Evolutionary conservation across 2,113 vertebrate genomes (phyloP), one percentile per base, ranked within the genome.

Genomic region (Lethenteron reissneri): DNA sequence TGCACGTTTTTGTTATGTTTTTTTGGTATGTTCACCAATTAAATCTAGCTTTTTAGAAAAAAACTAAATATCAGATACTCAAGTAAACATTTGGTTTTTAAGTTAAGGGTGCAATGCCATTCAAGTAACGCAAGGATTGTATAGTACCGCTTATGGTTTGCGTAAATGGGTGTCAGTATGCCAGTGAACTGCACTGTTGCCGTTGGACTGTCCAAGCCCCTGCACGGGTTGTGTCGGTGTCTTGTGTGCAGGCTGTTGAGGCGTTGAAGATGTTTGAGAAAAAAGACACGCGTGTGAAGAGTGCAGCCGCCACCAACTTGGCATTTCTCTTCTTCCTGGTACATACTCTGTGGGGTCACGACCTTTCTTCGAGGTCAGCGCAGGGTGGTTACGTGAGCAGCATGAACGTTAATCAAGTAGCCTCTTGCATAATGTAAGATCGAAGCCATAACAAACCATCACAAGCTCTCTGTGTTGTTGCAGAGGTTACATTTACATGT

Each of bases 241-340:
- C 5, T 41, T 41, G 41, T 57, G 81, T 82, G 19, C 76, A 97
- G 92, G 90, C 92, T 57, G 82, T 90, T 69, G 88, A 94, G 74
- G 91, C 87, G 2, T 79, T 97, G 76, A 99, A 96, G 83, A 88
- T 85, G 70, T 95, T 97, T 80, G 92, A 92, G 79, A 97, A 92
- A 79, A 97, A 88, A 73, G 92, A 95, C 74, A 92, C 86, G 78
- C 81, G 90, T 79, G 88, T 95, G 70, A 99, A 97, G 79, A 95
- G 92, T 71, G 87, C 88, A 72, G 92, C 94, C 75, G 92, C 92
- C 72, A 95, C 92, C 75, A 97, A 97, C 75, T 88, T 99, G 58
- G 91, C 91, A 2, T 88, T 86, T 80, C 82, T 97, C 58, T 92
- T 88, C 77, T 95, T 87, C 75, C 79, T 95, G 87, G 94, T 96